phyloP scores from a whole-genome alignment of 1,140 invertebrate genomes.

The Drosophila mojavensis region DNA sequence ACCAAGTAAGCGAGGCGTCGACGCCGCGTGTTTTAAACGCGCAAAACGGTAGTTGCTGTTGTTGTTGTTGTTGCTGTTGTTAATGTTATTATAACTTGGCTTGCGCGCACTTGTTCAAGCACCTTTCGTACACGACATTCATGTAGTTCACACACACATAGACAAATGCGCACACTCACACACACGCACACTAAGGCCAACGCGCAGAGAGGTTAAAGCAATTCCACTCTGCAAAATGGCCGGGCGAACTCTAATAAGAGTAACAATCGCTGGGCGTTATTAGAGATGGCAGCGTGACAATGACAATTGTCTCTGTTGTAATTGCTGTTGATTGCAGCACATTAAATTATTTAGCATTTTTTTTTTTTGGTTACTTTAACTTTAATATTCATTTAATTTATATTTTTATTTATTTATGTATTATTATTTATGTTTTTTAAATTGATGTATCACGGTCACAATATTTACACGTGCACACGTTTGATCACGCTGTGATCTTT shows the following conservation, averaged over 20 bases:
- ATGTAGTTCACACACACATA: slow-evolving; percentile 34
- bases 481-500: too few species aligned
- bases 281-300: slow-evolving; percentile 57
- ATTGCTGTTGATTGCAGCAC: slow-evolving; percentile 2
- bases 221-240: slow-evolving; percentile 47
- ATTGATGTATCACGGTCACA: too few species aligned
- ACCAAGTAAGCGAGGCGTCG: slow-evolving; percentile 18
- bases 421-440: too few species aligned
- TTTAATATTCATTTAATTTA: too few species aligned
- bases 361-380: too few species aligned
- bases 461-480: too few species aligned
- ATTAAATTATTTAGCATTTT: slow-evolving; percentile 35
- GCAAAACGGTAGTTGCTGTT: slow-evolving; percentile 47
- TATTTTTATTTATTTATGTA: too few species aligned
- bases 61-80: slow-evolving; percentile 29
- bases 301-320: background rate
- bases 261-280: slow-evolving; percentile 33
- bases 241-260: slow-evolving; percentile 45
- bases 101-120: slow-evolving; percentile 53
- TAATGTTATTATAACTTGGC: slow-evolving; percentile 47
- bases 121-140: slow-evolving; percentile 40
- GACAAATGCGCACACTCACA: background rate
- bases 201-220: slow-evolving; percentile 55
- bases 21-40: slow-evolving; percentile 38
- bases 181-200: background rate